These are phyloP conservation scores for Semicossyphus pulcher DNA, from an alignment of 2,113 vertebrate genomes.

Conservation along the genomic window DNA sequence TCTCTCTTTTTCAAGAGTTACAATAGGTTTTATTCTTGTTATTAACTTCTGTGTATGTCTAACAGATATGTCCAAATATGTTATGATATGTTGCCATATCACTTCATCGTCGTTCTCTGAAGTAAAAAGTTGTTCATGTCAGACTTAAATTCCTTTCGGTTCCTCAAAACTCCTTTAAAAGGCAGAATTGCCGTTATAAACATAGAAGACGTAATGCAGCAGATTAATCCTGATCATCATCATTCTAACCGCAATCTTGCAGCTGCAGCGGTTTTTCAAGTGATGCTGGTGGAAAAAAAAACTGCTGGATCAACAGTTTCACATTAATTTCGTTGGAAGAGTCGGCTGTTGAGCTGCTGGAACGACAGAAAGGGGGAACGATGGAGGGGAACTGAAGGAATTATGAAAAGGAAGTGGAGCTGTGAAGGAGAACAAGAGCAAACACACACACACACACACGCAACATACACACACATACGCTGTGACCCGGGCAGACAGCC, in stretches of 20 bases:
- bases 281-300: slow-evolving; percentile 8
- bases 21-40: no score
- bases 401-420: not conserved
- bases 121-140: not conserved
- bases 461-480: not conserved
- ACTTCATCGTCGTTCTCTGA: not conserved
- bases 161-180: not conserved
- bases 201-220: not conserved
- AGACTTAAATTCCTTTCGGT: slow-evolving; percentile 5
- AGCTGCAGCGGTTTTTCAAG: slow-evolving; percentile 18
- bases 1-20: no score
- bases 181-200: not conserved
- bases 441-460: slow-evolving; percentile 1
- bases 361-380: not conserved
- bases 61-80: no score
- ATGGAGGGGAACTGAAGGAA: slow-evolving; percentile 9
- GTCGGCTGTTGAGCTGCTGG: not conserved
- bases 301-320: slow-evolving; percentile 39
- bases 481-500: not conserved
- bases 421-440: not conserved
- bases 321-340: slow-evolving; percentile 1
- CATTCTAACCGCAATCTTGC: slow-evolving; percentile 17
- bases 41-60: no score
- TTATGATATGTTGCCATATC: not conserved
- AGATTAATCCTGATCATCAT: not conserved